Evolutionary conservation across 2,888 invertebrate genomes (phyloP), one percentile per base, ranked within the genome.

Genomic region (Lasioglossum lativentre): DNA sequence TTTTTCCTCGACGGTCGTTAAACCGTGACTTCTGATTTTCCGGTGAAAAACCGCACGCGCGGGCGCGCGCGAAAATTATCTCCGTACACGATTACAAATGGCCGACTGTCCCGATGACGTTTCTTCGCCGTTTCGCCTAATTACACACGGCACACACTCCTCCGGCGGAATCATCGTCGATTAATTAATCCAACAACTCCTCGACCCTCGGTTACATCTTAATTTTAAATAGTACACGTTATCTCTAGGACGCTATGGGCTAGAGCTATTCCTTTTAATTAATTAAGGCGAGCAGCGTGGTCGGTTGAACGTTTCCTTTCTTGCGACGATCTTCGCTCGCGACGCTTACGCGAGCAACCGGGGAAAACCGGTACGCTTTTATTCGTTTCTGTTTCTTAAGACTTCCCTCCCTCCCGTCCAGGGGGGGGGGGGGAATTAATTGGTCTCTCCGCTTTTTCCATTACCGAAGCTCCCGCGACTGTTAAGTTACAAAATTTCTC

Each of bases 201-300:
- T 52, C 83, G 78, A 77, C 80, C 68, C 82, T 74, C 85, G 78
- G 75, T 88, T 74, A 74, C 80, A 82, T 73, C 85, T 88, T 85
- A 84, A 34, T 82, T 80, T 82, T 38, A 68, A 86, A 68, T 88
- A 72, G 83, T 86, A 82, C 72, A 78, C 73, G 74, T 89, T 88
- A 86, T 83, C 85, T 86, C 82, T 82, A 87, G 82, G 85, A 86
- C 82, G 84, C 82, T 88, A 91, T 73, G 83, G 83, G 30, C 89
- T 91, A 91, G 82, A 86, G 81, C 85, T 89, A 89, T 86, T 85
- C 83, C 87, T 85, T 70, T 91, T 90, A 90, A 91, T 90, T 90
- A 90, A 90, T 91, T 91, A 91, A 91, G 91, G 91, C 91, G 91
- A 91, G 90, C 89, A 91, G 87, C 91, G 91, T 91, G 91, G 91